Evolutionary conservation across 1,140 invertebrate species (phyloP), one percentile per base, ranked within the genome.

Genomic region (Drosophila auraria): DNA sequence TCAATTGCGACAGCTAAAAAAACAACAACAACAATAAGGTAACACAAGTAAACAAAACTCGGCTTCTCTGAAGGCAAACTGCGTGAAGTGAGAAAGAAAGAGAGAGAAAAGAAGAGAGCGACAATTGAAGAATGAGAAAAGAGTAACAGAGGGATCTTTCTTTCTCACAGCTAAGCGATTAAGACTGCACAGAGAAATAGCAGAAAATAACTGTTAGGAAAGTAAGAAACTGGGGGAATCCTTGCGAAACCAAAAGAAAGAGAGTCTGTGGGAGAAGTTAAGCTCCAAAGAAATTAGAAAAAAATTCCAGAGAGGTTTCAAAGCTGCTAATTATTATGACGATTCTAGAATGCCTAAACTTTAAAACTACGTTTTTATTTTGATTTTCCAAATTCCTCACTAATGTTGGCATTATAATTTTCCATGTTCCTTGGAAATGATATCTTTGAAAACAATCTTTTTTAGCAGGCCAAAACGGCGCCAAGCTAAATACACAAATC

Each of bases 1-100:
- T 87, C 80, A 83, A 83, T 89, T 54, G 81, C 81, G 81, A 80
- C 76, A 68, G 42, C 58, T 14, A 44, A 66, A 68, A 68, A 15
- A 30, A 20, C 42, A 59, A 47, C 62, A 68, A 30, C 44, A 47
- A 49, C 30, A 64, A 53, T 64, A 54, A 23, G 53, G 33, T 40
- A 42, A 40, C 50, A 44, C 36, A 64, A 64, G 36, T 71, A 74
- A 74, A 74, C 65, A 69, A 78, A 77, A 61, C 75, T 57, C 75
- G 44, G 61, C 73, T 76, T 76, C 38, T 54, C 71, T 20, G 74
- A 75, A 78, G 73, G 56, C 49, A 47, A 77, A 68, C n/a, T 77
- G 53, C 40, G 72, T 66, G 54, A 75, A 54, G 36, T 36, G 49
- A 38, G 44, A 20, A 1, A 30, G 44, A n/a, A 44, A 62, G 44